Conservation (phyloP, 2,113 vertebrate species). For the Otis tarda region DNA sequence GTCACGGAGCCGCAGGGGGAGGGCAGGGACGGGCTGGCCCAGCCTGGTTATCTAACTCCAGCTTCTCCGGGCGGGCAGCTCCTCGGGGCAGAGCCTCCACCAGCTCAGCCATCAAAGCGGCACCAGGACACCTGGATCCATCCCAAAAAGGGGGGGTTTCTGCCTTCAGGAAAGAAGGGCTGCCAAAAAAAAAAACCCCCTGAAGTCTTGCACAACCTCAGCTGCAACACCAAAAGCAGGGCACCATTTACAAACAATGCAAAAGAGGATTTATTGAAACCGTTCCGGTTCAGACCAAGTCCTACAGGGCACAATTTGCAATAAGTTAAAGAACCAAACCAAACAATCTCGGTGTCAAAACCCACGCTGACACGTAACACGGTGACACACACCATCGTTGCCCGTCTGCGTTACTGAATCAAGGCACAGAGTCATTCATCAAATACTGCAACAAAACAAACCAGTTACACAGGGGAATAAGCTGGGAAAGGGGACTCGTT, state of each 20-base stretch:
- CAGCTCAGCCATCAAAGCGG: not conserved
- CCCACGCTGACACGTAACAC: not conserved
- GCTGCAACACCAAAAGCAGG: not conserved
- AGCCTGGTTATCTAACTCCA: not conserved
- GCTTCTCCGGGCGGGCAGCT: not conserved
- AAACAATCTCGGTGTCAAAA: slow-evolving; percentile 28
- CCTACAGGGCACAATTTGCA: slow-evolving; percentile 21
- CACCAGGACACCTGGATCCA: not conserved
- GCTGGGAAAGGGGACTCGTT: not conserved
- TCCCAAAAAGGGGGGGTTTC: not conserved
- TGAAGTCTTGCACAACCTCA: not conserved
- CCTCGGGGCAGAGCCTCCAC: not conserved
- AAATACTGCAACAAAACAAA: not conserved
- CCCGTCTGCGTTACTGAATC: slow-evolving; percentile 35
- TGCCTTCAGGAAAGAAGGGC: not conserved
- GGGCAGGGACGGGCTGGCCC: not conserved
- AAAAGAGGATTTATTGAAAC: slow-evolving; percentile 69
- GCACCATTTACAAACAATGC: slow-evolving; percentile 53
- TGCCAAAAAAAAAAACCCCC: not conserved
- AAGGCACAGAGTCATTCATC: slow-evolving; percentile 72
- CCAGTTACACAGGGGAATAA: not conserved
- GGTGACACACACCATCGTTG: slow-evolving; percentile 16
- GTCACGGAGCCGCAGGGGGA: not conserved
- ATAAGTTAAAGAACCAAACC: slow-evolving; percentile 61
- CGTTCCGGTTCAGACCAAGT: not conserved